Evolutionary conservation across 2,113 vertebrate genomes (phyloP), one percentile per base, ranked within the genome.

Genomic region (Phocoena sinus): DNA sequence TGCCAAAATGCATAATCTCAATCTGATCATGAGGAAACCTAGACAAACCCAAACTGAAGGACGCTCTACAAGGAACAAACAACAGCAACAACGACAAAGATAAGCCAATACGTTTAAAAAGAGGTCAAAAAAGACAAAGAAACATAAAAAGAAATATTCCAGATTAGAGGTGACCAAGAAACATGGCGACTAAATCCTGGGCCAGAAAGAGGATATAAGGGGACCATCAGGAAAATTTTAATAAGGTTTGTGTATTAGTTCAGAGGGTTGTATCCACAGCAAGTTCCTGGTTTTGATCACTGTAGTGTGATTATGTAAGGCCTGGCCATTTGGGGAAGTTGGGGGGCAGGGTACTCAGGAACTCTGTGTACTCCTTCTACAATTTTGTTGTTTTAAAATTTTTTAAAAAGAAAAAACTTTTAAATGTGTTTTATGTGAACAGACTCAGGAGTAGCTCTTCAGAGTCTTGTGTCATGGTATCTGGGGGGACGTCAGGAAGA

Each of bases 261-360:
- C 4, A 4, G 0, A 3, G 21, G 6, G 23, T 14, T 25, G 1
- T 4, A 1, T 6, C 11, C 2, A 21, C 0, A 0, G 4, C 3
- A 8, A 14, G 10, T 4, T 18, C 31, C 67, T 20, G 8, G 15
- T 25, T 65, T 50, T 17, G 4, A 3, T 70, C 5, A 1, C 7
- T 8, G 6, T 1, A 8, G 9, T 2, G 0, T 0, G 1, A 58
- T 21, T 14, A 1, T 2, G 33, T 58, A 33, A 93, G 13, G 18
- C 1, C 47, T 23, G 44, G 47, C 26, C 26, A 2, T n/a, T 13
- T 41, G 50, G 36, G 21, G 31, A 53, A 3, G 14, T 14, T 31
- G 58, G 31, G 31, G 23, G 14, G 77, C 5, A 62, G 36, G 15
- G 13, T 20, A 15, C 47, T 71, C 56, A 33, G 82, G 71, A 36